phyloP scores from a whole-genome alignment of 2,797 vertebrate genomes.

The Cuculus canorus region DNA sequence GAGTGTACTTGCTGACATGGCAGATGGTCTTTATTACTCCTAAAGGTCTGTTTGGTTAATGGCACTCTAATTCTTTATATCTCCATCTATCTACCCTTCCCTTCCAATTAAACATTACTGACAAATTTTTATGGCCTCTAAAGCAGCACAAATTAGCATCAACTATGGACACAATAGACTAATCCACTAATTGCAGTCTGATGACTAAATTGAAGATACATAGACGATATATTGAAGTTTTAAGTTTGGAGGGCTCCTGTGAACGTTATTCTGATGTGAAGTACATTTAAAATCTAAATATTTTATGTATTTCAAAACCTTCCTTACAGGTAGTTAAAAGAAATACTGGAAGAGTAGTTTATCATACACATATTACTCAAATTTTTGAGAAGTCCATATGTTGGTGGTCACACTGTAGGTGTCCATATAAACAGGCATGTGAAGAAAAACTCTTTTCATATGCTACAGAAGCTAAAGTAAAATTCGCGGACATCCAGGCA shows the following conservation, averaged over 20 bases:
- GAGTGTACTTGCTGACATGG: slow-evolving; percentile 47
- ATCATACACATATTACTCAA: neutral
- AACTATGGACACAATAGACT: slow-evolving; percentile 52
- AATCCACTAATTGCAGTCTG: slow-evolving; percentile 40
- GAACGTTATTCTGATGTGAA: neutral
- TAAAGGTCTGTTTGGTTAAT: slow-evolving; percentile 75
- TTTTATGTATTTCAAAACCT: neutral
- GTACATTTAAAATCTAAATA: neutral
- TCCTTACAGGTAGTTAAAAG: neutral
- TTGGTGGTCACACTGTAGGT: neutral
- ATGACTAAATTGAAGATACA: neutral
- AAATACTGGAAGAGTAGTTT: neutral
- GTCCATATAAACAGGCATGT: neutral
- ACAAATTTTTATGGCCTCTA: slow-evolving; percentile 75
- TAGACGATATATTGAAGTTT: neutral
- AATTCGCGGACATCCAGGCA: neutral
- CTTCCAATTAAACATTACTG: slow-evolving; percentile 75
- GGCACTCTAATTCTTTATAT: slow-evolving; percentile 72
- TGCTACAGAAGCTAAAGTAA: neutral
- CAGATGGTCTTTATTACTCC: slow-evolving; percentile 76
- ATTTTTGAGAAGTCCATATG: neutral
- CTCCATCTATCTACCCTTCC: slow-evolving; percentile 69
- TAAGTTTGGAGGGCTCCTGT: neutral
- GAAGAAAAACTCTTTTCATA: neutral
- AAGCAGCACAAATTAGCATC: slow-evolving; percentile 71